A percentile compares a stretch with the other conserved stretches of the same genome.
Conservation (phyloP, 2,888 invertebrate genomes). For the Abrostola tripartita region DNA sequence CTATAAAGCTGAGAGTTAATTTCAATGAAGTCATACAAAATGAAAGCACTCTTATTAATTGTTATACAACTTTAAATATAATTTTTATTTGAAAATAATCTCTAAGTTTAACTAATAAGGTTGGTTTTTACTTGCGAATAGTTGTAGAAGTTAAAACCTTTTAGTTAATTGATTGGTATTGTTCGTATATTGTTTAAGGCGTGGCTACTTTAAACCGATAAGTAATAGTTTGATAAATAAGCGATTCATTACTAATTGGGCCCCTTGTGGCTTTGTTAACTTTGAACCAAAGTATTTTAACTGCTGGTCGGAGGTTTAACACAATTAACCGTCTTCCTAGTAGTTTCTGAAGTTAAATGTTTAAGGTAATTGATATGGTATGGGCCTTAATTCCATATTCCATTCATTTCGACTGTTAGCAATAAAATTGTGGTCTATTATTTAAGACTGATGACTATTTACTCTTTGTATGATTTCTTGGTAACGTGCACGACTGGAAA, state of each 20-base stretch:
- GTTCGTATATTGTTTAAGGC: slow-evolving; percentile 51
- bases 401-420: too few species aligned
- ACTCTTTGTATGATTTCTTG: too few species aligned
- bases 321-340: background rate
- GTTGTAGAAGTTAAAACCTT: slow-evolving; percentile 18
- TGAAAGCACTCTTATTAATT: slow-evolving; percentile 10
- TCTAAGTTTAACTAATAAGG: slow-evolving; percentile 11
- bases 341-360: background rate
- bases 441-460: too few species aligned
- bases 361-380: too few species aligned
- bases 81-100: background rate
- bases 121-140: slow-evolving; percentile 10
- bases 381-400: too few species aligned
- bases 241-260: slow-evolving; percentile 44
- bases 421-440: too few species aligned
- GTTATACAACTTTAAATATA: background rate
- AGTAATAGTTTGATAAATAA: slow-evolving; percentile 50
- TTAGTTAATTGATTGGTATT: slow-evolving; percentile 32
- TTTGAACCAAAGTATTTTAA: background rate
- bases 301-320: background rate
- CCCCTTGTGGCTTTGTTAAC: slow-evolving; percentile 18
- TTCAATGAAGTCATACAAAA: slow-evolving; percentile 11
- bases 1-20: slow-evolving; percentile 1
- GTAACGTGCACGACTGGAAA: too few species aligned
- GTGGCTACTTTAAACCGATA: slow-evolving; percentile 53